Conservation (phyloP, 2,888 invertebrate species). For the Philonicus albiceps region DNA sequence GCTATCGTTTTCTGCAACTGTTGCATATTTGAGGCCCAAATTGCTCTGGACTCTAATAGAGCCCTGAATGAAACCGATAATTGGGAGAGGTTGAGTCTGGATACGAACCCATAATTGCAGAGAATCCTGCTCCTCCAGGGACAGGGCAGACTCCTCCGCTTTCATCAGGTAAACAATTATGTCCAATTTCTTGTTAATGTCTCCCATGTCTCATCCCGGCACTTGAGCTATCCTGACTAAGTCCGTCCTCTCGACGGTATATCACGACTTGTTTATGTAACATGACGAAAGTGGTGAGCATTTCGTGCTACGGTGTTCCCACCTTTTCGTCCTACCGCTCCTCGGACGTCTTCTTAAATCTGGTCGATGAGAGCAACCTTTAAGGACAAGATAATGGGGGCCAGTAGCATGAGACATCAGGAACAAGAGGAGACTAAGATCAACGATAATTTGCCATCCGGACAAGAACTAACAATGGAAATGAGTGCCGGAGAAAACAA, state of each 20-base stretch:
- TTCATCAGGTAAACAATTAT: conserved; percentile 36
- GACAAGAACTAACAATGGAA: conserved; percentile 36
- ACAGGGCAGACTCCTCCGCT: not conserved
- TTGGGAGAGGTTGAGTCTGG: not conserved
- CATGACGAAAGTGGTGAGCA: conserved; percentile 24
- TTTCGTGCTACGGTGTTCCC: not conserved
- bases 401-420: conserved; percentile 29
- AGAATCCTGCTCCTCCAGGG: not conserved
- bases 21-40: not conserved
- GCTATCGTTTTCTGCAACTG: not conserved
- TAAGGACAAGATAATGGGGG: conserved; percentile 14
- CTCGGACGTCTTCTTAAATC: conserved; percentile 23
- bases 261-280: conserved; percentile 24
- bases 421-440: conserved; percentile 31
- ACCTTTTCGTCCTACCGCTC: not conserved
- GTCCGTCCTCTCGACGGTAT: not conserved
- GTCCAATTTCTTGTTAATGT: not conserved
- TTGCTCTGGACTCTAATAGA: not conserved
- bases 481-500: conserved; percentile 30
- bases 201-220: not conserved
- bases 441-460: conserved; percentile 33
- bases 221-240: not conserved
- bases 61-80: not conserved
- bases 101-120: not conserved
- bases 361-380: conserved; percentile 1